phyloP scores from a whole-genome alignment of 2,888 invertebrate species.

The Athalia rosae region DNA sequence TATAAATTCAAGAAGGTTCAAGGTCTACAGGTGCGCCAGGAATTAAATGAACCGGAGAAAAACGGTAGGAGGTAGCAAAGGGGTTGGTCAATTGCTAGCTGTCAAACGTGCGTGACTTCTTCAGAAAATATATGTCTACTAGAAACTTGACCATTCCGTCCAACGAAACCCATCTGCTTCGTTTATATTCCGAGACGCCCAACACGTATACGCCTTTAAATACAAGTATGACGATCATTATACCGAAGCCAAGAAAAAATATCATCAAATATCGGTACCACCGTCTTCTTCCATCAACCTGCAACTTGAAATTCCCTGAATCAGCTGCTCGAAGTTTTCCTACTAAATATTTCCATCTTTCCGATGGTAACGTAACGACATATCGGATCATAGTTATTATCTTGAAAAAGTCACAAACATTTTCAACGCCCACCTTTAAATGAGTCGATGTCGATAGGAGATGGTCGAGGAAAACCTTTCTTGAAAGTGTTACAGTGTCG shows the following conservation, averaged over 20 bases:
- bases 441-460: too few species aligned
- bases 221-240: conserved; percentile 31
- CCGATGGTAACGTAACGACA: neutral
- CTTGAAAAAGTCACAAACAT: too few species aligned
- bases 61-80: conserved; percentile 3
- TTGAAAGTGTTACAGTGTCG: neutral
- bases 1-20: conserved; percentile 17
- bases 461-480: too few species aligned
- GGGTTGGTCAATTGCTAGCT: conserved; percentile 37
- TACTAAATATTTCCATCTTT: neutral
- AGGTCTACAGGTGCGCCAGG: conserved; percentile 31
- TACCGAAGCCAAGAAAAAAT: conserved; percentile 8
- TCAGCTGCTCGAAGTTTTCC: conserved; percentile 29
- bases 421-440: too few species aligned
- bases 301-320: conserved; percentile 24
- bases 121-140: conserved; percentile 19
- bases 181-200: conserved; percentile 36
- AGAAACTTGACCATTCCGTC: conserved; percentile 24
- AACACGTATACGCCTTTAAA: conserved; percentile 20
- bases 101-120: conserved; percentile 34
- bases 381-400: too few species aligned
- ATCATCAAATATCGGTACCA: conserved; percentile 3
- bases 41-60: conserved; percentile 11
- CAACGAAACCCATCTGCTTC: conserved; percentile 41
- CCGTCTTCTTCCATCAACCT: conserved; percentile 32